Base-by-base conservation (phyloP, 1,140 invertebrate genomes). In the Patella vulgata region DNA sequence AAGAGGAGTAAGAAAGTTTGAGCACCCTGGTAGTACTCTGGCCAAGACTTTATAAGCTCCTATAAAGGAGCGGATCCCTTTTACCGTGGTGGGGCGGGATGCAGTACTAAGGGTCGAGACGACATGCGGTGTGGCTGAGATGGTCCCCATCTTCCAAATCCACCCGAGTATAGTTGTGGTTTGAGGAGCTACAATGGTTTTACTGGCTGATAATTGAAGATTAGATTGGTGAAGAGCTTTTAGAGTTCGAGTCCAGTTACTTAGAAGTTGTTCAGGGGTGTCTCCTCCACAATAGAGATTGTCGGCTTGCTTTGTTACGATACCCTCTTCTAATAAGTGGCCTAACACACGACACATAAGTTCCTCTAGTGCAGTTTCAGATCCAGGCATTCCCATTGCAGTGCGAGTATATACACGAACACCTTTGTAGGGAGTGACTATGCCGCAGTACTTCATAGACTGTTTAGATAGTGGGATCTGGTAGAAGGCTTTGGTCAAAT, bases 361-460 rank as follows among this genome's bases (percentile, higher is more conserved):
- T n/a, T n/a, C n/a, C n/a, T n/a, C n/a, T n/a, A n/a, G n/a, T n/a
- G n/a, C n/a, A n/a, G n/a, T n/a, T n/a, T n/a, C n/a, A n/a, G n/a
- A n/a, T n/a, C n/a, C n/a, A n/a, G n/a, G n/a, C n/a, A n/a, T n/a
- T 60, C 63, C 58, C 63, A 66, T 52, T 14, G 57, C 48, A n/a
- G 21, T 53, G 12, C 58, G 1, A 3, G 48, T 33, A 36, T 60
- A 66, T 11, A 60, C 57, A 12, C 56, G 6, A 21, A 66, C 57
- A 43, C 57, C 55, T 30, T 31, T 25, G 55, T 31, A 63, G 12
- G 44, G 46, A n/a, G 62, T 64, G 6, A 27, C 62, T 9, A 64
- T 25, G 1, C 57, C n/a, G n/a, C n/a, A 69, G 28, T 69, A 66
- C 36, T 69, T 65, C 43, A 69, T 55, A 23, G 57, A 61, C 17